Conservation (phyloP, 2,113 vertebrate genomes). For the Pluvianellus socialis region DNA sequence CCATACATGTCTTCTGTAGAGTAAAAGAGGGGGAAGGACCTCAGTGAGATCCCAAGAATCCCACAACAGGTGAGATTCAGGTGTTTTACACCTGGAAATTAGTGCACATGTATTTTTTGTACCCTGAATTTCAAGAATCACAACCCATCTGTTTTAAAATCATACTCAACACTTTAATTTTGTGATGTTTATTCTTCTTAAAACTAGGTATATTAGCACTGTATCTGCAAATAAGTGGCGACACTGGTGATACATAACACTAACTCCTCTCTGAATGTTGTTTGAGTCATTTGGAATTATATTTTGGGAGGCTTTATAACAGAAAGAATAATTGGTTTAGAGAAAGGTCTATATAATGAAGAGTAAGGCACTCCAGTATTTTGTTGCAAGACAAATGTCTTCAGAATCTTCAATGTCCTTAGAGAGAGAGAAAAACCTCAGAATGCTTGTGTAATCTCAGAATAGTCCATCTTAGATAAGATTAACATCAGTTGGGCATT, state of each 20-base stretch:
- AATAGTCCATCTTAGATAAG: background rate
- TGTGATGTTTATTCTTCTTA: background rate
- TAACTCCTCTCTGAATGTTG: background rate
- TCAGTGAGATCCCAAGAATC: background rate
- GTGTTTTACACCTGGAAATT: background rate
- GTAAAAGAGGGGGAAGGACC: background rate
- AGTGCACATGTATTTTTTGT: accelerated
- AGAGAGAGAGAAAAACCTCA: background rate
- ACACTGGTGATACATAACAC: background rate
- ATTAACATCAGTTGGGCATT: background rate
- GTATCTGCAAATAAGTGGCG: background rate
- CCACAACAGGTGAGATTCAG: background rate
- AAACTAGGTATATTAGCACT: background rate
- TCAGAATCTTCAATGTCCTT: background rate
- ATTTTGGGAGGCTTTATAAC: background rate
- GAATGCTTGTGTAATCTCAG: background rate
- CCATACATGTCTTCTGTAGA: background rate
- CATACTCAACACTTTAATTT: background rate
- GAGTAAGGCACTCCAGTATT: background rate
- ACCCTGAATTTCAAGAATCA: background rate
- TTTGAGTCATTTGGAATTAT: background rate
- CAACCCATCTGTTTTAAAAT: background rate
- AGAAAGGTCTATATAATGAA: background rate
- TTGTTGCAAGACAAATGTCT: background rate
- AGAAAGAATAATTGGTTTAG: background rate